These are phyloP conservation scores for Xestia rhomboidea DNA, from an alignment of 2,888 invertebrate genomes.

Conservation along the genomic window DNA sequence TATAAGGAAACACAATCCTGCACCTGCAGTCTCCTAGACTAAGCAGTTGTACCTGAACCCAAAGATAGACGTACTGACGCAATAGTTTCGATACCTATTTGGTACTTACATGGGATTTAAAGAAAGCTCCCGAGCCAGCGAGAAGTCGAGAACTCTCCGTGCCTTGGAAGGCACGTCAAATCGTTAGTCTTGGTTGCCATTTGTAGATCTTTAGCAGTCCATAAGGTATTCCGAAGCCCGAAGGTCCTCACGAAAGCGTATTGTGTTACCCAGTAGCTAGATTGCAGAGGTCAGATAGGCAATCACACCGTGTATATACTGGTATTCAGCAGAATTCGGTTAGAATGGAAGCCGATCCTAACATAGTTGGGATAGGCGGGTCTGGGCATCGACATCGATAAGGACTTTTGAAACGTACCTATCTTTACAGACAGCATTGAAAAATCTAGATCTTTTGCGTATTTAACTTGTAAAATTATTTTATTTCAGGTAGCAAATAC, in stretches of 20 bases:
- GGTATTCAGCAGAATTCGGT: background rate
- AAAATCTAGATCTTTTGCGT: background rate
- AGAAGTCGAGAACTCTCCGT: background rate
- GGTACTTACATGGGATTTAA: background rate
- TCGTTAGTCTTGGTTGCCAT: background rate
- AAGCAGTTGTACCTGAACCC: background rate
- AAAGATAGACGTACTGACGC: background rate
- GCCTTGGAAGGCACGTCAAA: background rate
- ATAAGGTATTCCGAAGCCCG: background rate
- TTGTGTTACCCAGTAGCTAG: background rate
- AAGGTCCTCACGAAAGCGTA: background rate
- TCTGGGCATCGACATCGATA: background rate
- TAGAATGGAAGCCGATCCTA: background rate
- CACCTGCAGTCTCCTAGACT: background rate
- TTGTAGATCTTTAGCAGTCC: background rate
- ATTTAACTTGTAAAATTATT: background rate
- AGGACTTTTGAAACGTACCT: background rate
- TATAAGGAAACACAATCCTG: background rate
- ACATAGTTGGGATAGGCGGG: background rate
- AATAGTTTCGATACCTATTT: background rate
- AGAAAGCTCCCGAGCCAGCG: background rate
- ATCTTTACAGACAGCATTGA: background rate
- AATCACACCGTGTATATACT: background rate
- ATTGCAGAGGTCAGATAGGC: background rate
- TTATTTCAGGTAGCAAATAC: constrained; percentile 29